Conservation (phyloP, 2,888 invertebrate genomes). For the Rotaria macrura region DNA sequence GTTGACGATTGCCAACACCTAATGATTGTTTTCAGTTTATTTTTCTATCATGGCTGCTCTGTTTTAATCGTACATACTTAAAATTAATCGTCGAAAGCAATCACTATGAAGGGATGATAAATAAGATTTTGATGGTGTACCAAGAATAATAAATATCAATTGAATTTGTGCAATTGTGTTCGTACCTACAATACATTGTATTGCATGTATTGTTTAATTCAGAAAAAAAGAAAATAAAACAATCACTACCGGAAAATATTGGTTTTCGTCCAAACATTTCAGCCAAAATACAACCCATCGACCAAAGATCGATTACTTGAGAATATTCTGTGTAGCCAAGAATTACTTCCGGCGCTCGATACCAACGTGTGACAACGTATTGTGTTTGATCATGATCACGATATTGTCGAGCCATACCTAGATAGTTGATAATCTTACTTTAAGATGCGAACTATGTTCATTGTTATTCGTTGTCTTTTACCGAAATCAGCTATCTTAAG, state of each 20-base stretch:
- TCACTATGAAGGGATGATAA: not conserved
- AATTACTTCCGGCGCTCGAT: slow-evolving; percentile 53
- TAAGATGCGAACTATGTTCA: no score
- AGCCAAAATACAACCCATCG: slow-evolving; percentile 61
- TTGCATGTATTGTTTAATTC: no score
- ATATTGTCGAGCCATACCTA: slow-evolving; percentile 53
- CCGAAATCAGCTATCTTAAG: slow-evolving; percentile 57
- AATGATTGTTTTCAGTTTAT: not conserved
- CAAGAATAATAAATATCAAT: not conserved
- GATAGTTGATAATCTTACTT: no score
- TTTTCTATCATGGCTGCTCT: no score
- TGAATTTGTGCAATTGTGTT: not conserved
- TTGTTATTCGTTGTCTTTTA: not conserved
- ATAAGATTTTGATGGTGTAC: not conserved
- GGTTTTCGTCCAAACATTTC: slow-evolving; percentile 60
- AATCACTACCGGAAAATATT: slow-evolving; percentile 58
- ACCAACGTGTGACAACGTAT: slow-evolving; percentile 55
- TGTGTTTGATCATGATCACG: slow-evolving; percentile 55
- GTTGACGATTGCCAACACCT: not conserved
- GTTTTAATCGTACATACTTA: not conserved
- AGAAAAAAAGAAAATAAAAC: no score
- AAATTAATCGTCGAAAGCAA: not conserved
- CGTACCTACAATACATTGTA: not conserved
- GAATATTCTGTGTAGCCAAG: slow-evolving; percentile 54
- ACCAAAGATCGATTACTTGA: slow-evolving; percentile 55